phyloP scores from a whole-genome alignment of 2,888 invertebrate genomes.

The Melieria crassipennis region DNA sequence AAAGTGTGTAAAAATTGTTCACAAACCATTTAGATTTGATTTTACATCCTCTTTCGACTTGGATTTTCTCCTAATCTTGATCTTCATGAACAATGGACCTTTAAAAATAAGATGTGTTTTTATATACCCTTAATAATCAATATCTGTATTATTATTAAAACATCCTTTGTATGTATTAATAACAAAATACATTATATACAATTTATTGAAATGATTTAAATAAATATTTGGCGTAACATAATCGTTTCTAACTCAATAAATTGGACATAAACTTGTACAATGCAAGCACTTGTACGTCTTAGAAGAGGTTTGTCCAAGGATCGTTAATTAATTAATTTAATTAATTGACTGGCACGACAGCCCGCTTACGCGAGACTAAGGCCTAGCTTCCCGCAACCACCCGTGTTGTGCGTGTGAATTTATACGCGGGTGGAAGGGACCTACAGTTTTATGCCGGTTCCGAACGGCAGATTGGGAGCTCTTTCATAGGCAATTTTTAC shows the following conservation, averaged over 20 bases:
- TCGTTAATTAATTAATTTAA: too few relatives aligned
- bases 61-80: slow-evolving; percentile 9
- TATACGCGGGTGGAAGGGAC: too few relatives aligned
- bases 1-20: too few relatives aligned
- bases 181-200: slow-evolving; percentile 48
- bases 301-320: too few relatives aligned
- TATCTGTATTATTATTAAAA: slow-evolving; percentile 46
- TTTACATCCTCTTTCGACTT: slow-evolving; percentile 14
- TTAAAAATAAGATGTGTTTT: slow-evolving; percentile 51
- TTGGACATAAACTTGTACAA: not conserved
- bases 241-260: too few relatives aligned
- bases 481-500: too few relatives aligned
- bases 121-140: slow-evolving; percentile 54
- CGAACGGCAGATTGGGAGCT: too few relatives aligned
- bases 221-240: slow-evolving; percentile 45
- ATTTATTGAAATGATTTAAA: slow-evolving; percentile 50
- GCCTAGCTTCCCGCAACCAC: too few relatives aligned
- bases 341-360: too few relatives aligned
- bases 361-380: too few relatives aligned
- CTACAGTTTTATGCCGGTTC: too few relatives aligned
- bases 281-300: not conserved
- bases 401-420: too few relatives aligned
- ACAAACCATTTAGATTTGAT: slow-evolving; percentile 12
- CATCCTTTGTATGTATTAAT: slow-evolving; percentile 52
- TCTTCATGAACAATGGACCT: slow-evolving; percentile 38